Evolutionary conservation across 2,797 vertebrate genomes (phyloP), one percentile per base, ranked within the genome.

Genomic region (Dallia pectoralis): DNA sequence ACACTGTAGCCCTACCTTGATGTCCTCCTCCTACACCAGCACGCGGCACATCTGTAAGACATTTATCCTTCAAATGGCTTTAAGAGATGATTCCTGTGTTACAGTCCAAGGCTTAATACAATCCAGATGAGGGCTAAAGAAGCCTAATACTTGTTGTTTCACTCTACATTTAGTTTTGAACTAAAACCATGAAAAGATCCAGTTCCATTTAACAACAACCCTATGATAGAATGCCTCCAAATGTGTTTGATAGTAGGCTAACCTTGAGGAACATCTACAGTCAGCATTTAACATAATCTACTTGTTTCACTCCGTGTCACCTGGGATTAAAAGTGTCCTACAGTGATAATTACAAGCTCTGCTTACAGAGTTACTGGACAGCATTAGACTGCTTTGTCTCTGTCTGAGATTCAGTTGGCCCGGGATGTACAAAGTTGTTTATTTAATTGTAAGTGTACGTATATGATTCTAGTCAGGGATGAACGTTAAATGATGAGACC

Each of bases 241-340:
- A 77, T 77, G 82, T 70, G 2, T 74, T 79, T 72, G 85, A 63
- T 53, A 30, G 40, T 76, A 59, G 22, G 53, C 87, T 87, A 86
- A 83, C 83, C 76, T 83, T 64, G 77, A 81, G 76, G 68, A 87
- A 84, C 86, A 81, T 77, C 79, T 72, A 75, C 69, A 53, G 67
- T 92, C 89, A 89, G 91, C 90, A 69, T 91, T 93, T 87, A 66
- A 3, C 82, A 68, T 95, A 94, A 96, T 95, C 95, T 89, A 85
- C 92, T 93, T 87, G 78, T 68, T 87, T 83, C 87, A 91, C 86
- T 92, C 92, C 92, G 90, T 90, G 93, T 93, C 93, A 92, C 49
- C 78, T 84, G 87, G 87, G 94, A 95, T 96, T 95, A 27, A 70
- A 69, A 4, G 47, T 49, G 72, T 33, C 36, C 47, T 14, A 63